A percentile compares a stretch with the other conserved stretches of the same genome.
Conservation (phyloP, 2,113 vertebrate genomes). For the Pterocles gutturalis region DNA sequence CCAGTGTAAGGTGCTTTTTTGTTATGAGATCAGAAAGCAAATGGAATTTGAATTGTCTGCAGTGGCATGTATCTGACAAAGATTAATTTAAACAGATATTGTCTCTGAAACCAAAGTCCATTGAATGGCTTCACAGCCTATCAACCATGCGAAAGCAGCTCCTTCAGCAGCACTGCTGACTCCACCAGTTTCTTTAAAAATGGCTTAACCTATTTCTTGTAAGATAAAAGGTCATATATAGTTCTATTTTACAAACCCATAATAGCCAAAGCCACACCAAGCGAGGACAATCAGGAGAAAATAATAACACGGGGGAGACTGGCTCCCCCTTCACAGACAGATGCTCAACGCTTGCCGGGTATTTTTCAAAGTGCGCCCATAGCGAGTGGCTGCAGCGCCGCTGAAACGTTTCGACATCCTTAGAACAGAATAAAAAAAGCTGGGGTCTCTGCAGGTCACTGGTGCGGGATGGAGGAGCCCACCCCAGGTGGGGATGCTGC, state of each 20-base stretch:
- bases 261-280: constrained; percentile 66
- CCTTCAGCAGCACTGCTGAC: constrained; percentile 71
- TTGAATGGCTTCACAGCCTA: constrained; percentile 72
- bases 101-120: constrained; percentile 75
- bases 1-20: constrained; percentile 67
- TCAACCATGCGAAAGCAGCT: constrained; percentile 66
- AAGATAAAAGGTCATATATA: constrained; percentile 72
- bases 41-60: constrained; percentile 74
- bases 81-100: constrained; percentile 77
- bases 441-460: background rate
- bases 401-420: background rate
- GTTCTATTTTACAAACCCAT: constrained; percentile 69
- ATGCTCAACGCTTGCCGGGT: constrained; percentile 48
- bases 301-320: constrained; percentile 30
- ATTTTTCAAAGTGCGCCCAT: constrained; percentile 17
- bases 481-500: background rate
- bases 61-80: constrained; percentile 72
- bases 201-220: constrained; percentile 69
- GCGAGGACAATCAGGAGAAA: constrained; percentile 44
- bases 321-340: constrained; percentile 55
- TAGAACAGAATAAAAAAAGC: constrained; percentile 2
- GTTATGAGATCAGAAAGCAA: constrained; percentile 73
- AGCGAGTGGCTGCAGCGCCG: background rate
- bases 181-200: constrained; percentile 70
- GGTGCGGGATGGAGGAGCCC: background rate